Conservation (phyloP, 1,140 invertebrate genomes). For the Drosophila pectinifera region DNA sequence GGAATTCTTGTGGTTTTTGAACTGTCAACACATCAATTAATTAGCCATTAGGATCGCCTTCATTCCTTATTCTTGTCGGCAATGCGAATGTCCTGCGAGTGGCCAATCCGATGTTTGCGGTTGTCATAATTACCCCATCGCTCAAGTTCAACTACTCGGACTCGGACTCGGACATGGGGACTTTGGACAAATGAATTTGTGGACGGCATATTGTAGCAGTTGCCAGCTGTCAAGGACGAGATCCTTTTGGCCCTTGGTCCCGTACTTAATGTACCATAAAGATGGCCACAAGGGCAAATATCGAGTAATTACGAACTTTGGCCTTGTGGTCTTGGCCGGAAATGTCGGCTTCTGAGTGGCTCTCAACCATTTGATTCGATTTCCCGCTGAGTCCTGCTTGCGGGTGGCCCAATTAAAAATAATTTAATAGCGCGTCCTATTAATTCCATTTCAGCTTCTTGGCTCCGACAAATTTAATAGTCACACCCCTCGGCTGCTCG, state of each 20-base stretch:
- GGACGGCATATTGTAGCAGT: conserved; percentile 19
- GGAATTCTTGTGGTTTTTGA: conserved; percentile 35
- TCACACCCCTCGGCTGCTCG: conserved; percentile 4
- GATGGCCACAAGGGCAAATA: conserved; percentile 49
- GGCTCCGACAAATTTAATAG: conserved; percentile 56
- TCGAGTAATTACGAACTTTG: conserved; percentile 58
- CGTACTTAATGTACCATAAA: conserved; percentile 42
- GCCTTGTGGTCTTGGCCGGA: conserved; percentile 32
- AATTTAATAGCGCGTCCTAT: conserved; percentile 65
- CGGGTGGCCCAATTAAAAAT: conserved; percentile 69
- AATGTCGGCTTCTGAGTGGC: conserved; percentile 7
- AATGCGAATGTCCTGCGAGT: conserved; percentile 9
- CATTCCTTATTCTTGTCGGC: conserved; percentile 2
- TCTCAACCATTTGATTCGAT: conserved; percentile 67
- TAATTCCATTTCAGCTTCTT: conserved; percentile 67
- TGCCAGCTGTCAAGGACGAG: conserved; percentile 21
- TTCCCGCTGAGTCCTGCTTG: conserved; percentile 47
- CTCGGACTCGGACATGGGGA: not conserved
- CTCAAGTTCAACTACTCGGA: conserved; percentile 32
- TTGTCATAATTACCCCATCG: conserved; percentile 57
- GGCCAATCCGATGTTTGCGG: conserved; percentile 50
- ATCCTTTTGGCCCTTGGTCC: conserved; percentile 12
- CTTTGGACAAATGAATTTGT: conserved; percentile 19
- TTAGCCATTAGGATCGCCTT: conserved; percentile 51
- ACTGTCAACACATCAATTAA: conserved; percentile 68